Percentiles rank a stretch among this genome's conserved stretches.
phyloP scores from a whole-genome alignment of 2,113 vertebrate genomes.

The Symphodus melops region DNA sequence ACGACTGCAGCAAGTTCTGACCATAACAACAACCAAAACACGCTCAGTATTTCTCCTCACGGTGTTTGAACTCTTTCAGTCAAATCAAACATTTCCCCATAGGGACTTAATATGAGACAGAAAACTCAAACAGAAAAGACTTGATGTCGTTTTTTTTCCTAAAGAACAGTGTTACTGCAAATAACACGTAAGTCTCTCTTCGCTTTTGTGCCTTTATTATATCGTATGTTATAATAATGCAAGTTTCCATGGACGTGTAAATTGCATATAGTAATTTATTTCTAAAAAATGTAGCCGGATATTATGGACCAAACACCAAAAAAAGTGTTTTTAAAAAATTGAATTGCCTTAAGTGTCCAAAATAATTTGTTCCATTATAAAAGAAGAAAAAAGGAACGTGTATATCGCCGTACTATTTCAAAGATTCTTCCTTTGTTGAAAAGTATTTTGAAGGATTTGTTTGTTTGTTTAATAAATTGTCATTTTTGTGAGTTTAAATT shows the following conservation, averaged over 20 bases:
- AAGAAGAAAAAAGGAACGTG: slow-evolving; percentile 87
- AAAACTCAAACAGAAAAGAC: slow-evolving; percentile 82
- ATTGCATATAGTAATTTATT: slow-evolving; percentile 99
- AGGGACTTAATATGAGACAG: slow-evolving; percentile 82
- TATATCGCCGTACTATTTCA: slow-evolving; percentile 94
- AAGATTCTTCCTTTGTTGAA: slow-evolving; percentile 90
- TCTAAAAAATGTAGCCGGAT: slow-evolving; percentile 93
- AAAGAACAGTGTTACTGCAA: slow-evolving; percentile 97
- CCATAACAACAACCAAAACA: slow-evolving; percentile 34
- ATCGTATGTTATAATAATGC: slow-evolving; percentile 80
- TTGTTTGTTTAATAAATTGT: slow-evolving; percentile 99
- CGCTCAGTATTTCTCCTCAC: slow-evolving; percentile 34
- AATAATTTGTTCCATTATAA: slow-evolving; percentile 90
- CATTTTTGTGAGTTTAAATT: slow-evolving; percentile 91
- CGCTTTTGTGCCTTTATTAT: slow-evolving; percentile 83
- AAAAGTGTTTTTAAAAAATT: slow-evolving; percentile 90
- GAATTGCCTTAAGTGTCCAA: slow-evolving; percentile 90
- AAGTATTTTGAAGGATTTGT: slow-evolving; percentile 94
- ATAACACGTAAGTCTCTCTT: slow-evolving; percentile 97
- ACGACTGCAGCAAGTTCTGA: slow-evolving; percentile 99
- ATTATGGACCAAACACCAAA: slow-evolving; percentile 95
- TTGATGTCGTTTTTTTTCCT: slow-evolving; percentile 89
- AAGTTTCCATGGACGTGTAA: slow-evolving; percentile 94
- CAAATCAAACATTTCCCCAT: slow-evolving; percentile 40
- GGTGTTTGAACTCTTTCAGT: slow-evolving; percentile 59